A percentile compares a stretch with the other conserved stretches of the same genome.
Conservation (phyloP, 2,113 vertebrate genomes). For the Oncorhynchus keta region DNA sequence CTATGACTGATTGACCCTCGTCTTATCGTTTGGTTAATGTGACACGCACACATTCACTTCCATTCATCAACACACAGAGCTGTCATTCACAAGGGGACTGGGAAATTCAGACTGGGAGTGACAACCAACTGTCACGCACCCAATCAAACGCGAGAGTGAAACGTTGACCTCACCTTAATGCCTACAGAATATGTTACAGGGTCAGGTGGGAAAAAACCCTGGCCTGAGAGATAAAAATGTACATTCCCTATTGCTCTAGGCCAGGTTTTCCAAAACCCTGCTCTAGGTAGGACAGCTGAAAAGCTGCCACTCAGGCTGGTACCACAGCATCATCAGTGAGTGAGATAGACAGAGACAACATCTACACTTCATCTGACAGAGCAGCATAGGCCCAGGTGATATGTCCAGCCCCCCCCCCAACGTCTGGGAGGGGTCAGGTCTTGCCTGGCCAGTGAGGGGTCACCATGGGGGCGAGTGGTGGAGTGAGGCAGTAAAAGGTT, state of each 20-base stretch:
- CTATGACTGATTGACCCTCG: conserved; percentile 69
- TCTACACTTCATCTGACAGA: conserved; percentile 38
- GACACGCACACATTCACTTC: conserved; percentile 21
- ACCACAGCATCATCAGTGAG: background rate
- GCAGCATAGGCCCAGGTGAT: conserved; percentile 47
- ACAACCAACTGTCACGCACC: too few relatives aligned
- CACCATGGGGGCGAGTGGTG: conserved; percentile 18
- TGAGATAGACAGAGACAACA: background rate
- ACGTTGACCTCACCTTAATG: too few relatives aligned
- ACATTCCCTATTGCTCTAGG: too few relatives aligned
- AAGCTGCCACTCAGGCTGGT: background rate
- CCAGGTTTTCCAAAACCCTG: too few relatives aligned
- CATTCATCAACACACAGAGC: background rate
- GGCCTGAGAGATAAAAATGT: too few relatives aligned
- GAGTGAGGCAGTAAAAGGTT: conserved; percentile 48
- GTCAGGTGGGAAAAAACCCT: background rate
- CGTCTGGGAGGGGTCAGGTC: conserved; percentile 36
- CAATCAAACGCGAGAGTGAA: too few relatives aligned
- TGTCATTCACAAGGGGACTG: background rate
- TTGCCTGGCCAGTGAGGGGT: conserved; percentile 28
- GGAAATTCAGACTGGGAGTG: too few relatives aligned
- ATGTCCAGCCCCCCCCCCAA: conserved; percentile 43
- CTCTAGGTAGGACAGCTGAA: background rate
- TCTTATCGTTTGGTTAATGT: conserved; percentile 53
- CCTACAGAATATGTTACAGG: too few relatives aligned